Evolutionary conservation across 2,888 invertebrate genomes (phyloP).

Genomic region (Trisateles emortualis): DNA sequence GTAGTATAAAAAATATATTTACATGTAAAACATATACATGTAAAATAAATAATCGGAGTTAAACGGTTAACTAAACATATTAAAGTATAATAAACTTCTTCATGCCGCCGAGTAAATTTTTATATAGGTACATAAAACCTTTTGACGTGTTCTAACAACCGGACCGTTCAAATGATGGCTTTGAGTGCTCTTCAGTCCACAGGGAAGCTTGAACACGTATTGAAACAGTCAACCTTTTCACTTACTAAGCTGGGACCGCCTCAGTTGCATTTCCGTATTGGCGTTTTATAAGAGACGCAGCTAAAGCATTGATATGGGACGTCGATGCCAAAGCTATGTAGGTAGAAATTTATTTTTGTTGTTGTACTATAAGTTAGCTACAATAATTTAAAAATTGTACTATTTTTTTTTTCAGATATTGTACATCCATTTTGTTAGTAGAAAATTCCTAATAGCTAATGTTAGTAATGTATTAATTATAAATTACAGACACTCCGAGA

Average conservation of each 20-base stretch:
- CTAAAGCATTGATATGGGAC: background rate
- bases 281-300: constrained; percentile 3
- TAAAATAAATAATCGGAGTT: no score
- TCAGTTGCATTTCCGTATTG: constrained; percentile 15
- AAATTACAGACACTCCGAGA: no score
- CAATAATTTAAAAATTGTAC: no score
- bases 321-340: background rate
- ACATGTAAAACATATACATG: no score
- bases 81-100: no score
- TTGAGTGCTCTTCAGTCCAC: constrained; percentile 38
- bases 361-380: no score
- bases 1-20: no score
- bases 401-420: no score
- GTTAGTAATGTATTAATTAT: no score
- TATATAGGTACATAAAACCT: constrained; percentile 3
- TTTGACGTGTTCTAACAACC: constrained; percentile 45
- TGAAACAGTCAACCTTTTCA: constrained; percentile 34
- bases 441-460: no score
- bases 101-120: background rate
- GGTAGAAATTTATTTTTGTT: background rate
- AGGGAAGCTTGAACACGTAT: constrained; percentile 38
- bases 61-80: no score
- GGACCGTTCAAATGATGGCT: constrained; percentile 45
- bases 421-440: no score
- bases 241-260: constrained; percentile 13